Evolutionary conservation across 2,888 invertebrate genomes (phyloP).

Genomic region (Cheilosia urbana): DNA sequence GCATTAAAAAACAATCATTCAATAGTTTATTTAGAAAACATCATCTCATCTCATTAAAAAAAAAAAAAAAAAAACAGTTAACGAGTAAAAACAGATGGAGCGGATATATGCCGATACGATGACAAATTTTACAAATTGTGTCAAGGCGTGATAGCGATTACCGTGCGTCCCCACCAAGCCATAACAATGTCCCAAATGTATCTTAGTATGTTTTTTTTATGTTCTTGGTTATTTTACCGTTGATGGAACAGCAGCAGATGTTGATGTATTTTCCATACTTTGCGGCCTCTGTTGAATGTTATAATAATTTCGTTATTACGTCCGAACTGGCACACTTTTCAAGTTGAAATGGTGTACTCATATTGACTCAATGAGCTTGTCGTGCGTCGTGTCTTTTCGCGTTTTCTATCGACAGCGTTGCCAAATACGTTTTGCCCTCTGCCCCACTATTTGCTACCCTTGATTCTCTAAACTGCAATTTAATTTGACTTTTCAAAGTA

Average conservation of each 20-base stretch:
- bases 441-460: neutral
- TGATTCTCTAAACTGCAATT: neutral
- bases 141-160: neutral
- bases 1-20: neutral
- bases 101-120: neutral
- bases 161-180: neutral
- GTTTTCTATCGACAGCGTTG: neutral
- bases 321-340: slow-evolving; percentile 3
- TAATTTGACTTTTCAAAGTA: too few species aligned
- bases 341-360: neutral
- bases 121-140: neutral
- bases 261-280: neutral
- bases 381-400: neutral
- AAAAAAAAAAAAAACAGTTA: slow-evolving; percentile 42
- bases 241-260: neutral
- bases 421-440: neutral
- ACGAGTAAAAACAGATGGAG: slow-evolving; percentile 9
- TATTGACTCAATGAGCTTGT: neutral
- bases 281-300: neutral
- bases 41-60: slow-evolving; percentile 45
- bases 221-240: neutral
- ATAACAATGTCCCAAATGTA: neutral
- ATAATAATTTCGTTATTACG: neutral
- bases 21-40: neutral
- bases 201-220: neutral